Percentiles rank a stretch among this genome's conserved stretches.
phyloP scores from a whole-genome alignment of 2,797 vertebrate species.

The Heliangelus exortis region DNA sequence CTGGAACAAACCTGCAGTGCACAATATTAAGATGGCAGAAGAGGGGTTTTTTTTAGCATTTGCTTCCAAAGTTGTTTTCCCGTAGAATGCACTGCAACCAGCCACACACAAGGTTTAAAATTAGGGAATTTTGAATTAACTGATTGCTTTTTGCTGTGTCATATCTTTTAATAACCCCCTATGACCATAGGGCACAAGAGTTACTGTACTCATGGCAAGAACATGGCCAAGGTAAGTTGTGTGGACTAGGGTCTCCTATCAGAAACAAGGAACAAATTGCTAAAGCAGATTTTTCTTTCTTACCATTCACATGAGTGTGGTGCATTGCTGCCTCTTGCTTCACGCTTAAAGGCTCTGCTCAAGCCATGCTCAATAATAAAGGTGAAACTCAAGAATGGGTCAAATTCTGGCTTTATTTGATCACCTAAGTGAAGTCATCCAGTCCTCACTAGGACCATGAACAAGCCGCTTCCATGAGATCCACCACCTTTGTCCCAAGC shows the following conservation, averaged over 20 bases:
- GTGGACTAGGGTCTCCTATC: background rate
- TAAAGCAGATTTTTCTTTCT: background rate
- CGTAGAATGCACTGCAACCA: background rate
- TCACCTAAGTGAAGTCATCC: background rate
- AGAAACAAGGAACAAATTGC: background rate
- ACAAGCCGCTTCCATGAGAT: background rate
- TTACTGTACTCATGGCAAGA: background rate
- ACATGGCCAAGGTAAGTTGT: background rate
- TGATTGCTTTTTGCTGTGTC: background rate
- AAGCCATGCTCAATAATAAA: background rate
- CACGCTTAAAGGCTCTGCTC: background rate
- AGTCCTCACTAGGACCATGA: background rate
- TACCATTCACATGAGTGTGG: background rate
- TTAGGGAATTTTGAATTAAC: background rate
- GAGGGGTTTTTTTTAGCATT: background rate
- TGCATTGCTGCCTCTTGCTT: background rate
- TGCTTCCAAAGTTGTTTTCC: background rate
- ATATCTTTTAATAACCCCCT: background rate
- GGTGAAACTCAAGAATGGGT: background rate
- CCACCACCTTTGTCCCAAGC: background rate
- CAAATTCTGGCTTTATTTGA: background rate
- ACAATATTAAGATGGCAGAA: background rate
- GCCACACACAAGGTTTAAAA: background rate
- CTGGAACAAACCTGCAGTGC: background rate
- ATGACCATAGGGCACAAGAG: background rate